Conservation (phyloP, 2,888 invertebrate species). For the Biston stratarius region DNA sequence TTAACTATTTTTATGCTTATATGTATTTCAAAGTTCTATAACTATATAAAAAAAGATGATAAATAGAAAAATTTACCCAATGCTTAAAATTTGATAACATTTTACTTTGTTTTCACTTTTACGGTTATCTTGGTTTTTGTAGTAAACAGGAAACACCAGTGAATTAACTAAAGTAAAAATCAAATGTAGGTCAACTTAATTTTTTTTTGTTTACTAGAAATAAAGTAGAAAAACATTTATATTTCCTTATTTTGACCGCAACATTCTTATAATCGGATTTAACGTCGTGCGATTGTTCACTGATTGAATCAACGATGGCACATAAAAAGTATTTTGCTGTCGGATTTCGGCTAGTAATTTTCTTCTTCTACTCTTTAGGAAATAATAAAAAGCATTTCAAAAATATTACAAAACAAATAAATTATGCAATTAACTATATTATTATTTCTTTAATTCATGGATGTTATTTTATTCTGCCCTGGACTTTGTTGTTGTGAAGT, state of each 20-base stretch:
- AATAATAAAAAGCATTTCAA: too few species aligned
- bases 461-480: too few species aligned
- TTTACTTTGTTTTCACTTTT: too few species aligned
- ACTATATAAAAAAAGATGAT: too few species aligned
- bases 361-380: neutral
- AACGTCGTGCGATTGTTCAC: neutral
- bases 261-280: neutral
- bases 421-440: neutral
- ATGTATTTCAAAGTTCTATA: too few species aligned
- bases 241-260: constrained; percentile 5
- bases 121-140: neutral
- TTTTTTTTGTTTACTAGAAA: too few species aligned
- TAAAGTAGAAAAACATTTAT: neutral
- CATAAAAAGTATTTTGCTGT: constrained; percentile 1
- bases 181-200: neutral
- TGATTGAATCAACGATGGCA: constrained; percentile 7
- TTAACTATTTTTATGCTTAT: too few species aligned
- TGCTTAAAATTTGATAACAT: too few species aligned
- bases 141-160: neutral
- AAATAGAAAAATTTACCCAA: too few species aligned
- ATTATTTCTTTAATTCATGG: too few species aligned
- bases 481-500: too few species aligned
- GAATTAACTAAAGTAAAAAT: neutral
- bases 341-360: neutral
- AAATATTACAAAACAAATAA: neutral